These are phyloP conservation scores for Labeo calbasu DNA, from an alignment of 2,797 vertebrate genomes.

Conservation along the genomic window DNA sequence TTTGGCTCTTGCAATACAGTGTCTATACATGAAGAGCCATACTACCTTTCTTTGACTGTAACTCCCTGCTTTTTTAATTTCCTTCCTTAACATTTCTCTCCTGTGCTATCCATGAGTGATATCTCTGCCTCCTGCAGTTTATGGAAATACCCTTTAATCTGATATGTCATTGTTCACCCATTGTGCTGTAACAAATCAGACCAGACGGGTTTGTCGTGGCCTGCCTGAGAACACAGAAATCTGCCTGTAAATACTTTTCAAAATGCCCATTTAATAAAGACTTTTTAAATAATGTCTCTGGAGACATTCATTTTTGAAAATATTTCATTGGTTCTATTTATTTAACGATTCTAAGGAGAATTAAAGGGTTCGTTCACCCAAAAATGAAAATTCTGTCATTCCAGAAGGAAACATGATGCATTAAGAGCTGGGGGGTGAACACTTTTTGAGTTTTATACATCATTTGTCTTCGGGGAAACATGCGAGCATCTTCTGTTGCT, in stretches of 20 bases:
- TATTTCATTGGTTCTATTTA: not conserved
- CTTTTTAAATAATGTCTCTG: slow-evolving; percentile 56
- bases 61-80: slow-evolving; percentile 16
- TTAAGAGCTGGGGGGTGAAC: no score
- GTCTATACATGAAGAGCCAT: slow-evolving; percentile 34
- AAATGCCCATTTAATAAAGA: slow-evolving; percentile 68
- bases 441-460: no score
- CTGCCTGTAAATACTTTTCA: slow-evolving; percentile 80
- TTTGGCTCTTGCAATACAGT: slow-evolving; percentile 53
- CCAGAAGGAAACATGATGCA: no score
- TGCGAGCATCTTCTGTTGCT: no score
- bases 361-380: no score
- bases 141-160: slow-evolving; percentile 52
- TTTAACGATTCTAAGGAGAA: no score
- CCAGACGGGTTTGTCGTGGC: slow-evolving; percentile 53
- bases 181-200: slow-evolving; percentile 51
- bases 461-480: no score
- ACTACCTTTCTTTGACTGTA: slow-evolving; percentile 18
- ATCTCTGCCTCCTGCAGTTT: slow-evolving; percentile 33
- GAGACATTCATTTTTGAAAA: not conserved
- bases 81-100: slow-evolving; percentile 9
- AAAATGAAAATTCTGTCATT: no score
- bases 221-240: slow-evolving; percentile 68
- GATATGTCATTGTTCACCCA: slow-evolving; percentile 40
- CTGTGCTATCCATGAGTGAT: slow-evolving; percentile 29